Percentiles rank a stretch among this genome's conserved stretches.
Conservation (phyloP, 2,888 invertebrate species). For the Anorthoa munda region DNA sequence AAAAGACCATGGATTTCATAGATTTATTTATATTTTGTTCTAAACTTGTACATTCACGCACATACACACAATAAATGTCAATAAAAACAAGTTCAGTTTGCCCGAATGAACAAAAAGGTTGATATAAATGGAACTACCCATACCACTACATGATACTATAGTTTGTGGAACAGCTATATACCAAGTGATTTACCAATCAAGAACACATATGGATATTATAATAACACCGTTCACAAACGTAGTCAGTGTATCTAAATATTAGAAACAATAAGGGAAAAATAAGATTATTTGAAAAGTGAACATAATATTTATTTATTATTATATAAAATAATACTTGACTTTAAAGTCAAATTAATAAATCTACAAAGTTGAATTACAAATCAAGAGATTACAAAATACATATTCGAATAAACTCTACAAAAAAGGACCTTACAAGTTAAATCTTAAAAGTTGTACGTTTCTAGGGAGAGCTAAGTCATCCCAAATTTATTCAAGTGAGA, state of each 20-base stretch:
- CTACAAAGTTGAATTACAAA: constrained; percentile 85
- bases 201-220: constrained; percentile 48
- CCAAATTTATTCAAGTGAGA: constrained; percentile 87
- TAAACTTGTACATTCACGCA: constrained; percentile 90
- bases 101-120: constrained; percentile 68
- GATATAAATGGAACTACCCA: constrained; percentile 79
- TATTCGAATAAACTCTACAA: constrained; percentile 88
- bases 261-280: constrained; percentile 72
- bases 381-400: constrained; percentile 90
- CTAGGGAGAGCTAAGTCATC: constrained; percentile 86
- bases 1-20: constrained; percentile 69
- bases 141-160: constrained; percentile 66
- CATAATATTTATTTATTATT: constrained; percentile 87
- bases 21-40: constrained; percentile 84
- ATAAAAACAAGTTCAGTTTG: constrained; percentile 78
- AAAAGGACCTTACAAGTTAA: constrained; percentile 88
- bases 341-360: constrained; percentile 83
- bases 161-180: constrained; percentile 66
- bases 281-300: constrained; percentile 79
- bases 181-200: constrained; percentile 45
- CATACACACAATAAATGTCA: constrained; percentile 87
- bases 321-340: constrained; percentile 89
- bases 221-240: constrained; percentile 48
- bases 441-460: constrained; percentile 88
- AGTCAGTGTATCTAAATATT: constrained; percentile 55